Base-by-base conservation (phyloP, 23 tunicate genomes). In the Diplosoma virens region DNA sequence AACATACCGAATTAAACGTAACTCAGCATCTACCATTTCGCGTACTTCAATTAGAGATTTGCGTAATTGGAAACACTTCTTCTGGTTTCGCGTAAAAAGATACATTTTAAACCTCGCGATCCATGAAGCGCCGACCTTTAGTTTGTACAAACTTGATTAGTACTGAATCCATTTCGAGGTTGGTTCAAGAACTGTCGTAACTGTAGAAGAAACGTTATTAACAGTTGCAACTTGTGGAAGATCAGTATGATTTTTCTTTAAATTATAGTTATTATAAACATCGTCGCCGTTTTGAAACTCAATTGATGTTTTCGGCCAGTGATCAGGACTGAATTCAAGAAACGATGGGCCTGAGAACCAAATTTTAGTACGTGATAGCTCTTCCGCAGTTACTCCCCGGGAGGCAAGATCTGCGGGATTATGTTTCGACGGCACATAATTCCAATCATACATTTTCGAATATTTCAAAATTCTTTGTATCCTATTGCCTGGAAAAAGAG, bases 331-430 rank as follows among this genome's bases (percentile, higher is more conserved):
- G 2, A 3, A 2, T 25, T 37, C 9, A 23, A 68, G 23, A 25
- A 37, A 68, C 5, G 20, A 6, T 35, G 75, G 75, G 9, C 75
- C 75, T 11, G 34, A 11, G 7, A 68, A 68, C 75, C 75, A 68
- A 3, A n/a, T 34, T 2, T 23, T 68, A 17, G 4, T n/a, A 16
- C 11, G 2, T 34, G 35, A 4, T 16, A 68, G 28, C 4, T 33
- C 54, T 17, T 26, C 5, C 20, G 23, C 53, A 6, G 27, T 35
- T 7, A 14, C 54, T 35, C 55, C 55, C 6, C 85, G 31, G 1
- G 53, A 25, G 26, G 73, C 53, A 27, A 67, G n/a, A 37, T 80
- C 67, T 37, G 67, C 76, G 0, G 85, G 80, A 55, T 80, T 80
- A 3, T 9, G 1, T 0, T 20, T 25, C 14, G 78, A 32, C 0